Conservation (phyloP, 1,140 invertebrate species). For the Plectrocnemia conspersa region DNA sequence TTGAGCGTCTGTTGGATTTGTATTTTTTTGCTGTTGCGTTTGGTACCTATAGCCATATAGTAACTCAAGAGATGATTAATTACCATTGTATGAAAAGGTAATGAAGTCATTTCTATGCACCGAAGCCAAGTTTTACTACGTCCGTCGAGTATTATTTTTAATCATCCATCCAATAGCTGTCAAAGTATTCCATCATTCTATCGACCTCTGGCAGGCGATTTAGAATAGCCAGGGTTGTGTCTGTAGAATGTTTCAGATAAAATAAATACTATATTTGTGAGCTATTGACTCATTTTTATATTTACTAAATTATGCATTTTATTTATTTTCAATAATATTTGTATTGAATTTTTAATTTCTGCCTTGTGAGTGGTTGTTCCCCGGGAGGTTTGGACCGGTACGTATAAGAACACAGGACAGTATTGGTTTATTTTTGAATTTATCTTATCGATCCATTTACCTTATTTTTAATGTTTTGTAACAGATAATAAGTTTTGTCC, state of each 20-base stretch:
- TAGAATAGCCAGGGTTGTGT: not conserved
- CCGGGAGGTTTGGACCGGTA: too few relatives aligned
- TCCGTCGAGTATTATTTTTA: conserved; percentile 17
- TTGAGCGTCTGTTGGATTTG: not conserved
- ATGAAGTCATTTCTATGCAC: conserved; percentile 26
- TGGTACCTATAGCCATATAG: not conserved
- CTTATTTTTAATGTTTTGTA: too few relatives aligned
- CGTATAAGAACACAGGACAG: too few relatives aligned
- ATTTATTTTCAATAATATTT: too few relatives aligned
- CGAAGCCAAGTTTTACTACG: not conserved
- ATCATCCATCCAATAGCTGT: conserved; percentile 25
- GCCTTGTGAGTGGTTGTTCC: too few relatives aligned
- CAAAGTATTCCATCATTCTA: conserved; percentile 26
- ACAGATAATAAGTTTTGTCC: too few relatives aligned
- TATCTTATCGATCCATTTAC: too few relatives aligned
- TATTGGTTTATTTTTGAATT: too few relatives aligned
- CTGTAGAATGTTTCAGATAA: not conserved
- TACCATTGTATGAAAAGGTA: conserved; percentile 15
- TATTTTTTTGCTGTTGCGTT: not conserved
- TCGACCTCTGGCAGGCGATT: conserved; percentile 24
- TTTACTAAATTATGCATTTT: too few relatives aligned
- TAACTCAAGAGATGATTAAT: conserved; percentile 21
- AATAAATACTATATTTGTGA: too few relatives aligned
- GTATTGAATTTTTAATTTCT: too few relatives aligned
- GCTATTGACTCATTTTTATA: too few relatives aligned